Evolutionary conservation across 2,113 vertebrate genomes (phyloP).

Genomic region (Lagopus leucura): DNA sequence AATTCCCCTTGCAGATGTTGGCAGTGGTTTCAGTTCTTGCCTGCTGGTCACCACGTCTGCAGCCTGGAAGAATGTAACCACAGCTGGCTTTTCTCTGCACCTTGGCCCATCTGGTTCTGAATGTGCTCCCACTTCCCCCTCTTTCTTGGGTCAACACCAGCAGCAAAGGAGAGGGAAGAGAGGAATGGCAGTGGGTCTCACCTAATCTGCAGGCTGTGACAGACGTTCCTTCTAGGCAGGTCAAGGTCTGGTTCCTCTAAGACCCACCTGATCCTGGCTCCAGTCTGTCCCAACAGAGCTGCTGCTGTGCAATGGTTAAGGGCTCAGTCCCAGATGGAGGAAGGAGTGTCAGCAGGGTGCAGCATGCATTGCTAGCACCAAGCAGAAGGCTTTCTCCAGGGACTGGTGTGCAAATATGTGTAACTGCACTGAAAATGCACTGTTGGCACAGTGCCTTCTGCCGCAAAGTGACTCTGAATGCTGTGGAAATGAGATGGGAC

Average conservation of each 20-base stretch:
- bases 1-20: neutral
- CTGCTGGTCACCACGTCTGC: neutral
- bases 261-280: neutral
- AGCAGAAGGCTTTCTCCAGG: too few species aligned
- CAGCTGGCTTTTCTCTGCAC: neutral
- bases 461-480: neutral
- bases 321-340: neutral
- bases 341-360: neutral
- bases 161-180: neutral
- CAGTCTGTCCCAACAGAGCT: neutral
- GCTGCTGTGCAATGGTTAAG: neutral
- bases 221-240: neutral
- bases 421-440: neutral
- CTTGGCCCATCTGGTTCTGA: neutral
- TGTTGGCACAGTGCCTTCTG: neutral
- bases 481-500: neutral
- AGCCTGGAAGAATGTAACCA: neutral
- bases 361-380: neutral
- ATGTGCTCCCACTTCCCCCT: rapidly evolving
- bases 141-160: neutral
- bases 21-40: neutral
- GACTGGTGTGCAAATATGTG: neutral
- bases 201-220: neutral
- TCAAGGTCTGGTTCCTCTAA: neutral
- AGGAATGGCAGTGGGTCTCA: neutral